Conservation (phyloP, 2,888 invertebrate genomes). For the Anaspis maculata region DNA sequence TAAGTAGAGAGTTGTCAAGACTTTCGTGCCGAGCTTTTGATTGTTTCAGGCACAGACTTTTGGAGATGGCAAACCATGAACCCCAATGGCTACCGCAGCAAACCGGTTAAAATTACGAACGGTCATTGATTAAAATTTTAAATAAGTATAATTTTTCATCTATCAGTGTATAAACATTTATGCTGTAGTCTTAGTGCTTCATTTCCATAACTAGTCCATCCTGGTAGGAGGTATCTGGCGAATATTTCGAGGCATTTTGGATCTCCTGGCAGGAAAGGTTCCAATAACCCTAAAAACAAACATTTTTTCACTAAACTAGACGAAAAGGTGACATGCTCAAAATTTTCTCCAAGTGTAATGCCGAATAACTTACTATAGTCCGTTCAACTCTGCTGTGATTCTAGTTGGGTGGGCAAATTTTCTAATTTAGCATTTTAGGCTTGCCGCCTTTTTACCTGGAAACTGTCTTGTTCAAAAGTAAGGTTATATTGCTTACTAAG, state of each 20-base stretch:
- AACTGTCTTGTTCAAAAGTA: too few species aligned
- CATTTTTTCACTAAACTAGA: too few species aligned
- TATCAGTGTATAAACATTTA: constrained; percentile 48
- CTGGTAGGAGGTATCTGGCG: constrained; percentile 80
- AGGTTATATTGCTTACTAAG: too few species aligned
- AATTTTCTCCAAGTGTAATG: too few species aligned
- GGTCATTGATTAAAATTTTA: constrained; percentile 28
- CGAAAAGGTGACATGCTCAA: too few species aligned
- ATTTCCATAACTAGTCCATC: constrained; percentile 78
- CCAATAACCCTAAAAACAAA: constrained; percentile 55
- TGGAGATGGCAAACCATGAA: constrained; percentile 94
- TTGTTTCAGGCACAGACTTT: constrained; percentile 66
- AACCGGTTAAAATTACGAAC: constrained; percentile 34
- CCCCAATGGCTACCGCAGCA: constrained; percentile 64
- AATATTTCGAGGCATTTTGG: constrained; percentile 78
- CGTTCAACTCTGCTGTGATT: too few species aligned
- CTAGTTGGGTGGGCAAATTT: too few species aligned
- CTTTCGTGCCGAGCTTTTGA: background rate
- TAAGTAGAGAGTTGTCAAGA: background rate
- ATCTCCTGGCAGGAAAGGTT: constrained; percentile 47
- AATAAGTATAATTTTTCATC: too few species aligned
- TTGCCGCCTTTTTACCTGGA: too few species aligned
- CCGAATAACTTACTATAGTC: too few species aligned
- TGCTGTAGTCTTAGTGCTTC: constrained; percentile 82
- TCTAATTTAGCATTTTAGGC: too few species aligned